Base-by-base conservation (phyloP, 2,888 invertebrate genomes). In the Polymixis lichenea region DNA sequence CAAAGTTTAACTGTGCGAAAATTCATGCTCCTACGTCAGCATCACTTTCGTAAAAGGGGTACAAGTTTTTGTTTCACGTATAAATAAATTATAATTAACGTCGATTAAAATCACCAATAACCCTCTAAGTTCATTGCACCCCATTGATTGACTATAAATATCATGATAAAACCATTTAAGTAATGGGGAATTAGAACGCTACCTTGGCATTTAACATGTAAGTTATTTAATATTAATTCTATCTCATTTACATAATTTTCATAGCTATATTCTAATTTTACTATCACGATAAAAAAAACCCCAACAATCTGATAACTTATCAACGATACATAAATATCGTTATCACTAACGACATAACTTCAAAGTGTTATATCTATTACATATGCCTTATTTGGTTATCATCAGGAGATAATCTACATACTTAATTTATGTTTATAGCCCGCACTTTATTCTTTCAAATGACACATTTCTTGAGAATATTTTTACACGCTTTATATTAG, bases 321-420 rank as follows among this genome's bases (percentile, higher is more conserved):
- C 61, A 13, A 8, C 25, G 58, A 65, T 69, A 73, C 49, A 72
- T 28, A 86, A 62, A 75, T 74, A 61, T 68, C n/a, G 28, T 65
- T 72, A 82, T 82, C 86, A 66, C n/a, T 32, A 61, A 73, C 70
- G 53, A 65, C 32, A 53, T 71, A 83, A 65, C 75, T 77, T 61
- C 60, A 46, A 81, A 81, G 38, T 71, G 64, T 77, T 49, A 46
- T 75, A 86, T 69, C 60, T 80, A 76, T 78, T 77, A 74, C 72
- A 73, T 73, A 32, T 65, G 13, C 60, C 72, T 67, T 74, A 72
- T 79, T 75, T 74, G 75, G 61, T 69, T 84, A 82, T 86, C 80
- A 82, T 86, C 80, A 8, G 11, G 1, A 49, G 75, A 83, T 82
- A 72, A 74, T 75, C 56, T 49, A 17, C 8, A 51, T 46, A 43